Evolutionary conservation across 2,888 invertebrate genomes (phyloP).

Genomic region (Diplazon laetatorius): DNA sequence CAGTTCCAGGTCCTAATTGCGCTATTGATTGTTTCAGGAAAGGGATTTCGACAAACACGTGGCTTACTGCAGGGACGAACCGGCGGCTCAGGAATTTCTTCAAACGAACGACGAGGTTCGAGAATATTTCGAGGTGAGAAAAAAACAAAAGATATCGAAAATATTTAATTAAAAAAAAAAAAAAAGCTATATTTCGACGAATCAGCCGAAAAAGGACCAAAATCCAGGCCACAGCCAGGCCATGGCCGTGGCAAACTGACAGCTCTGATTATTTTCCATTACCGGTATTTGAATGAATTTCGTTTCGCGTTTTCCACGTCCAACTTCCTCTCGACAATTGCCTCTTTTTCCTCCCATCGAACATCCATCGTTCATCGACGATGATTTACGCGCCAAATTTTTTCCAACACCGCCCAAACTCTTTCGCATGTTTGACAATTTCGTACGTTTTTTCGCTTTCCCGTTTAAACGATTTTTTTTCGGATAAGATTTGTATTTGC

Average conservation of each 20-base stretch:
- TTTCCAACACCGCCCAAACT: neutral
- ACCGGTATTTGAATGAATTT: neutral
- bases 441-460: neutral
- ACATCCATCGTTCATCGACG: neutral
- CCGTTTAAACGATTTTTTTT: neutral
- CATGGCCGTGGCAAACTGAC: neutral
- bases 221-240: neutral
- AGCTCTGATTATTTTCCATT: no score
- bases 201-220: no score
- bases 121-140: constrained; percentile 92
- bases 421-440: constrained; percentile 10
- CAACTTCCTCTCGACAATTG: neutral
- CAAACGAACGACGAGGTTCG: constrained; percentile 87
- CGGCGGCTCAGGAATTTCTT: constrained; percentile 91
- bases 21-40: constrained; percentile 84
- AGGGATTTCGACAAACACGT: constrained; percentile 97
- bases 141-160: neutral
- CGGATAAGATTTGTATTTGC: neutral
- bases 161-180: no score
- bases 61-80: constrained; percentile 94
- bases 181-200: no score
- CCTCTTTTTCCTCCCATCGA: neutral
- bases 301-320: constrained; percentile 17
- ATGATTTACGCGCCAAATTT: neutral
- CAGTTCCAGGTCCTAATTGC: neutral